Conservation (phyloP, 1,140 invertebrate genomes). For the Carcinoscorpius rotundicauda region DNA sequence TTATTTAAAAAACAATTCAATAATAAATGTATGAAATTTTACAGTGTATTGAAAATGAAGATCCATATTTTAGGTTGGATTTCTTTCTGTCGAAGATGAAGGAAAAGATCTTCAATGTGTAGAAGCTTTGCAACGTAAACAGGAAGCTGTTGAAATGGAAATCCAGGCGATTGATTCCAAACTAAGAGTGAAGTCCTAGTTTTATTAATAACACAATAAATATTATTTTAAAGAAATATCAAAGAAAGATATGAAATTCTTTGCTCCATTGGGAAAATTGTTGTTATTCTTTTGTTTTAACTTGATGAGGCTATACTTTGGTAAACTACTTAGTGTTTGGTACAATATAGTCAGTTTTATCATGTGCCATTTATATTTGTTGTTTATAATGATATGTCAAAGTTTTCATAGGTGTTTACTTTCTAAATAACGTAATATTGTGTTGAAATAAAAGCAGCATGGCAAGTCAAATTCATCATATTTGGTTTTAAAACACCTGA, state of each 20-base stretch:
- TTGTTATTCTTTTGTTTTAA: not conserved
- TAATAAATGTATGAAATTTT: not conserved
- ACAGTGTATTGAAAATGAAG: not conserved
- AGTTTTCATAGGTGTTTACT: too few species aligned
- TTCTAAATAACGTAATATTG: too few species aligned
- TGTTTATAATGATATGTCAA: too few species aligned
- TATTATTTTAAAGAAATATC: too few species aligned
- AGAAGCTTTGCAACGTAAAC: conserved; percentile 57
- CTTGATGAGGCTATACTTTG: too few species aligned
- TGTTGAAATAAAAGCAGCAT: too few species aligned
- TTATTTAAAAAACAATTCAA: too few species aligned
- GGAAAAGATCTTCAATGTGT: conserved; percentile 66
- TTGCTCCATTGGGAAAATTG: not conserved
- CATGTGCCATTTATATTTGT: too few species aligned
- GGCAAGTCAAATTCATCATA: not conserved
- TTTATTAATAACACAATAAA: not conserved
- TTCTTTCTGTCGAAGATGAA: conserved; percentile 60
- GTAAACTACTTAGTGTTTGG: too few species aligned
- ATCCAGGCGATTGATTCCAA: conserved; percentile 76
- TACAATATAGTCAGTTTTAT: too few species aligned
- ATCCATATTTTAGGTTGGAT: conserved; percentile 36
- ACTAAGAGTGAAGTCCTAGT: conserved; percentile 41
- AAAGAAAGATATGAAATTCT: conserved; percentile 9
- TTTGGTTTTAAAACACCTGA: conserved; percentile 1
- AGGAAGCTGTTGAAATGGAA: conserved; percentile 69